These are phyloP conservation scores for Erpetoichthys calabaricus DNA, from an alignment of 2,797 vertebrate species.

Conservation along the genomic window DNA sequence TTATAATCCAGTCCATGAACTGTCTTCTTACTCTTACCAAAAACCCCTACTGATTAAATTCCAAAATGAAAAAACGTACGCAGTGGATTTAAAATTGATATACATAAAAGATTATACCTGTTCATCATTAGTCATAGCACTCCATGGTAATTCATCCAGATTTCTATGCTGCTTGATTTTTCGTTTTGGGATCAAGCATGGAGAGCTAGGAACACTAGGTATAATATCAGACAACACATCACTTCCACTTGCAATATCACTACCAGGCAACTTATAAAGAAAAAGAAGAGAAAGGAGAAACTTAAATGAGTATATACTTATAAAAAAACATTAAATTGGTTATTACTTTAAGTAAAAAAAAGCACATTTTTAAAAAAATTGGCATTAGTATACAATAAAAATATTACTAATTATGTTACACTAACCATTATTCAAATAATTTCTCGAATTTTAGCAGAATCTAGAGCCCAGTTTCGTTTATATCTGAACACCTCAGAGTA, in stretches of 20 bases:
- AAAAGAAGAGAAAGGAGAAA: neutral
- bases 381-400: neutral
- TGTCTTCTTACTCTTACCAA: too few species aligned
- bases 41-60: too few species aligned
- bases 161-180: constrained; percentile 82
- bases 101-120: constrained; percentile 46
- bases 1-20: too few species aligned
- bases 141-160: constrained; percentile 94
- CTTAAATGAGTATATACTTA: neutral
- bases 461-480: too few species aligned
- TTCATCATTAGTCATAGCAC: constrained; percentile 95
- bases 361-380: neutral
- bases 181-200: constrained; percentile 82
- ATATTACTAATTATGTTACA: too few species aligned
- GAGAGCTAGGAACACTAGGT: constrained; percentile 89
- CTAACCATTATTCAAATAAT: constrained; percentile 4
- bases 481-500: too few species aligned
- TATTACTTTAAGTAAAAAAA: neutral
- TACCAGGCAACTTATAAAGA: constrained; percentile 72
- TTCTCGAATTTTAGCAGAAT: neutral
- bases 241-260: constrained; percentile 89
- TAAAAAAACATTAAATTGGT: neutral
- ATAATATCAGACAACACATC: constrained; percentile 95
- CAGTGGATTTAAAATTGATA: too few species aligned
- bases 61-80: too few species aligned